A percentile compares a stretch with the other conserved stretches of the same genome.
phyloP scores from a whole-genome alignment of 1,140 invertebrate genomes.

The Plectrocnemia conspersa region DNA sequence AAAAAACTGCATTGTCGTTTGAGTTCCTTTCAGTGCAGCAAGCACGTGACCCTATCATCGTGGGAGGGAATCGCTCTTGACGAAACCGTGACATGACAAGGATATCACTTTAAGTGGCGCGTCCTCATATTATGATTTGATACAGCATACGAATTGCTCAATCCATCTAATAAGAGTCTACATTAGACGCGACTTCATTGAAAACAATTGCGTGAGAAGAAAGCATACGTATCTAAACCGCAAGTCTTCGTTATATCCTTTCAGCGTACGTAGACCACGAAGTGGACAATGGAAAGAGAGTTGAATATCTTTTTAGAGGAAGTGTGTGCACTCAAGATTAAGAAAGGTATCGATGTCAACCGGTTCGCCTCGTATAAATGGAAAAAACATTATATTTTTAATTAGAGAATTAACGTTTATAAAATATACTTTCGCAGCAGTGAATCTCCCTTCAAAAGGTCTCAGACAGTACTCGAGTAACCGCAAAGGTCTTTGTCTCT shows the following conservation, averaged over 20 bases:
- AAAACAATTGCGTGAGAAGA: background rate
- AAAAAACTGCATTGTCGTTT: too few relatives aligned
- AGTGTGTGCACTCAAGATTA: conserved; percentile 18
- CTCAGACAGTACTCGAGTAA: conserved; percentile 17
- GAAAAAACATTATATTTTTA: background rate
- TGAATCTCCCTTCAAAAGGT: background rate
- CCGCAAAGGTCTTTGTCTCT: conserved; percentile 21
- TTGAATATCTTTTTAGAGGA: conserved; percentile 10
- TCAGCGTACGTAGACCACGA: conserved; percentile 12
- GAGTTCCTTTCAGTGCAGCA: too few relatives aligned
- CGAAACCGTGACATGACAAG: too few relatives aligned
- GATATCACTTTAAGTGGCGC: too few relatives aligned
- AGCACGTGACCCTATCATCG: too few relatives aligned
- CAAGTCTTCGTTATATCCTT: conserved; percentile 6
- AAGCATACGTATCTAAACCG: conserved; percentile 6
- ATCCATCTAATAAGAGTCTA: too few relatives aligned
- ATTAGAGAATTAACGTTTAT: background rate
- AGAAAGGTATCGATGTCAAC: conserved; percentile 17
- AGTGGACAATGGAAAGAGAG: conserved; percentile 1
- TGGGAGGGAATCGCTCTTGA: too few relatives aligned
- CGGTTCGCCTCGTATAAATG: conserved; percentile 1
- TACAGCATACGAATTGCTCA: too few relatives aligned
- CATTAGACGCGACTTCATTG: too few relatives aligned
- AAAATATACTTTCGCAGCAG: background rate
- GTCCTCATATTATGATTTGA: too few relatives aligned